Conservation (phyloP, 2,888 invertebrate species). For the Caenorhabditis sp. region DNA sequence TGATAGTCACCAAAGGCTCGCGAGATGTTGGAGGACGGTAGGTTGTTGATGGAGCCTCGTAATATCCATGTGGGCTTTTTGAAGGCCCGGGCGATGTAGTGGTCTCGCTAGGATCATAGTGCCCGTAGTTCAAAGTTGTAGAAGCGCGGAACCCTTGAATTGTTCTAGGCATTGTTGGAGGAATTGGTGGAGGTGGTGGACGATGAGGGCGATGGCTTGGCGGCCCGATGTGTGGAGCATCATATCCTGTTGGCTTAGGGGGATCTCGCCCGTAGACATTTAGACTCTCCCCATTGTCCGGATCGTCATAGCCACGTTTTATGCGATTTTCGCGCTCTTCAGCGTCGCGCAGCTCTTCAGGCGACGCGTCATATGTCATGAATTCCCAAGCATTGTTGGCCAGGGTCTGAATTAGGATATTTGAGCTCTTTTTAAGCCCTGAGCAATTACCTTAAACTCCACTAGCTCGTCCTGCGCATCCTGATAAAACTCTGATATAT, state of each 20-base stretch:
- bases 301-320: constrained; percentile 25
- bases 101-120: constrained; percentile 12
- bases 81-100: constrained; percentile 3
- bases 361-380: constrained; percentile 34
- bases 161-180: constrained; percentile 36
- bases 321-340: constrained; percentile 13
- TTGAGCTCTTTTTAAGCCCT: not conserved
- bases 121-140: constrained; percentile 17
- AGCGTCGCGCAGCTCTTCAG: constrained; percentile 33
- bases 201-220: constrained; percentile 26
- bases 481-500: constrained; percentile 35
- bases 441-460: constrained; percentile 33
- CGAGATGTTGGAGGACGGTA: constrained; percentile 10
- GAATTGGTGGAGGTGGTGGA: constrained; percentile 22
- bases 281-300: not conserved
- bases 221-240: constrained; percentile 27
- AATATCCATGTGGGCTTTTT: constrained; percentile 6
- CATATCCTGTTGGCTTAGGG: constrained; percentile 14
- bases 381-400: constrained; percentile 46
- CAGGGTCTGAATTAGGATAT: constrained; percentile 19
- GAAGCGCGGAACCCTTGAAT: constrained; percentile 27
- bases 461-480: constrained; percentile 31
- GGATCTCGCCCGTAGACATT: constrained; percentile 4
- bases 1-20: not conserved
- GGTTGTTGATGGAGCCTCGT: constrained; percentile 8